Evolutionary conservation across 2,113 vertebrate genomes (phyloP).

Genomic region (Vulpes ferrilata): DNA sequence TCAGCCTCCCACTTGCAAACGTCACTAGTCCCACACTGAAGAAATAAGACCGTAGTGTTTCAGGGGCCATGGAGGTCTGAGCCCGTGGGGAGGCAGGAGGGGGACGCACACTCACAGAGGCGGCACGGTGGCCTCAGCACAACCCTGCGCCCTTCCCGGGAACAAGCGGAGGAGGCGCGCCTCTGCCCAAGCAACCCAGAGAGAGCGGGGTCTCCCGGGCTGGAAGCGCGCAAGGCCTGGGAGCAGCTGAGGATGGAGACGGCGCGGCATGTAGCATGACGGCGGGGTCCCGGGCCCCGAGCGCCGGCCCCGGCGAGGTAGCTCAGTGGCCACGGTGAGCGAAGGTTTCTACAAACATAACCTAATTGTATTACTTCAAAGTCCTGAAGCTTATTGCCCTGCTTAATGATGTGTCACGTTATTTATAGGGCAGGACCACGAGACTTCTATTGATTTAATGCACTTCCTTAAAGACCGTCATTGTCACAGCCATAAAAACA

Average conservation of each 20-base stretch:
- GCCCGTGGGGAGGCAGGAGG: not conserved
- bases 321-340: slow-evolving; percentile 76
- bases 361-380: slow-evolving; percentile 90
- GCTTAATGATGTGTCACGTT: slow-evolving; percentile 90
- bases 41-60: not conserved
- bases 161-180: not conserved
- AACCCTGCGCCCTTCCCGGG: not conserved
- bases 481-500: slow-evolving; percentile 89
- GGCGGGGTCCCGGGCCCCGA: slow-evolving; percentile 43
- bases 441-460: slow-evolving; percentile 90
- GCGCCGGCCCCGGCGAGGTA: slow-evolving; percentile 72
- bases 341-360: slow-evolving; percentile 89
- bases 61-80: not conserved
- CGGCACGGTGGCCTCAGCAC: accelerated
- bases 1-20: not conserved
- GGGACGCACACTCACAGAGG: not conserved
- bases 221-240: not conserved
- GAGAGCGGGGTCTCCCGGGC: not conserved
- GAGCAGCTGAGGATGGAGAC: not conserved
- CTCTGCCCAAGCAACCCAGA: not conserved
- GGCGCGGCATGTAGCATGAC: not conserved
- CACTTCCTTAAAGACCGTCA: slow-evolving; percentile 90
- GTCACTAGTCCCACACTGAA: not conserved
- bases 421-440: slow-evolving; percentile 88
- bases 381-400: slow-evolving; percentile 90